Evolutionary conservation across 2,113 vertebrate genomes (phyloP), one percentile per base, ranked within the genome.

Genomic region (Rhinichthys klamathensis): DNA sequence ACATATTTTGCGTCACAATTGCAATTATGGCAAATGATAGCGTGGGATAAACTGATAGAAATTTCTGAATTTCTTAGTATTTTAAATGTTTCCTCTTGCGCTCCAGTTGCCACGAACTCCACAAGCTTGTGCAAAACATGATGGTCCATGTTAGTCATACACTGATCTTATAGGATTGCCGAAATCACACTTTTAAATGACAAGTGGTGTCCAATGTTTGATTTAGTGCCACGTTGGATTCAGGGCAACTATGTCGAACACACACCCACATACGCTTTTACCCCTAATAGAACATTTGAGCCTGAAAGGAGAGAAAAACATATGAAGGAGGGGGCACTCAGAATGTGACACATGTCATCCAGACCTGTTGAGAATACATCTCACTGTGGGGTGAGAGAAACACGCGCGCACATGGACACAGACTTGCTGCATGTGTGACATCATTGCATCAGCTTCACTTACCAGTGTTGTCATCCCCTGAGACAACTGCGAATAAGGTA

Each of bases 1-100:
- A 83, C 85, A 85, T 89, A 87, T 85, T 87, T 89, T 30, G 81
- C 81, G 89, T 92, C 90, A 92, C 88, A 87, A 72, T 88, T 88
- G 80, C 86, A 91, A 91, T 91, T 85, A 80, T 77, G 58, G 82
- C 60, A 56, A 56, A 56, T 56, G 21, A 56, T 56, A 21, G 54
- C 54, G 2, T 56, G 54, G 16, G 49, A 7, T 56, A 56, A 56
- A 21, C 8, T 21, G 18, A 56, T 56, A 21, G 6, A 56, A 2
- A 21, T 18, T 69, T 38, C 7, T 2, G 13, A 2, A 18, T 18
- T 69, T 38, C 8, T 4, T 23, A 1, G 18, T 8, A 6, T 27
- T 54, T 27, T 18, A 30, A 7, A 32, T 32, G 46, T 2, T 54
- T 32, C 27, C 15, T 54, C 12, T 54, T 51, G 8, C 11, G 1